Base-by-base conservation (phyloP, 1,140 invertebrate genomes). In the Mesaphorura yosii region DNA sequence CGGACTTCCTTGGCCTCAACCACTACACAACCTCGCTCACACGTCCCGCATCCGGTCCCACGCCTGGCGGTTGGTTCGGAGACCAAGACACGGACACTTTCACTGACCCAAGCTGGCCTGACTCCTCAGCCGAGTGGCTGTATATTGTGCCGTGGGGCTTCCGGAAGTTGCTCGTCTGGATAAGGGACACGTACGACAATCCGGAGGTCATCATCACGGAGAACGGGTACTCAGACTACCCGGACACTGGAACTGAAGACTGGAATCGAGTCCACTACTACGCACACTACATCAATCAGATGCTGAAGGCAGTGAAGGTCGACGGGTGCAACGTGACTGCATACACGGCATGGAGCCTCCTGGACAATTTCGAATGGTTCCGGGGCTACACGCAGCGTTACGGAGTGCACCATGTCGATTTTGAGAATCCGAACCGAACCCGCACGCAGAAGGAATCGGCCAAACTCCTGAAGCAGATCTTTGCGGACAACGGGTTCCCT, bases 151-250 rank as follows among this genome's bases (percentile, higher is more conserved):
- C 34, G 17, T 37, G 34, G 12, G 34, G 81, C 10, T 74, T 86
- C 51, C 71, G 80, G 23, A 76, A 77, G 58, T 65, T 79, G 25
- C 63, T 85, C 12, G 76, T 76, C 38, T 80, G 77, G 73, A 73
- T 86, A 10, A 72, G 73, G 44, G 64, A 69, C 0, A 67, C 72
- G 10, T 86, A 82, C 60, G 66, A 73, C 40, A 78, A 81, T 65
- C 73, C 77, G 0, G 61, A 68, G n/a, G 69, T 84, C 1, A 68
- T 79, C 6, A 70, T 88, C 2, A 80, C 80, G 0, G 63, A 64
- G 26, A 64, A 64, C 39, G 63, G 63, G 7, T 34, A 48, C 14
- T 56, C 58, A 39, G 63, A 63, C 37, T 37, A 23, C 20, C 41
- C 19, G 3, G 38, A 20, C 14, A 38, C 46, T 34, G 34, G 40